These are phyloP conservation scores for Microtus oregoni DNA, from an alignment of 2,113 vertebrate species.

Conservation along the genomic window DNA sequence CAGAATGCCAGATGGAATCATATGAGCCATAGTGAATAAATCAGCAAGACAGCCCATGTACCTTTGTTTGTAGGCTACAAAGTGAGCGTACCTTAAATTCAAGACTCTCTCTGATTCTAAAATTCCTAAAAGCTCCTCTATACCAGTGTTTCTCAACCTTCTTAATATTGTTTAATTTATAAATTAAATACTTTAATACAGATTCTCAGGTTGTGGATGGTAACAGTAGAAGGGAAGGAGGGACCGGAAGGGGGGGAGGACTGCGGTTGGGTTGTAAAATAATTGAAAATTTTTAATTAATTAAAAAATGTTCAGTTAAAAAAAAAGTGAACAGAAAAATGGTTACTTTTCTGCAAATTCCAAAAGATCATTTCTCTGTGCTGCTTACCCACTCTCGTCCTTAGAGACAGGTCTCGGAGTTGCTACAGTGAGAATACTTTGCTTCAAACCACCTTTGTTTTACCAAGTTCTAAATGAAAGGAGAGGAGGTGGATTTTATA, in stretches of 20 bases:
- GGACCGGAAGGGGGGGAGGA: not conserved
- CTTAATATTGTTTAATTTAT: not conserved
- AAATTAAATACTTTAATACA: not conserved
- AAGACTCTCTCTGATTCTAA: not conserved
- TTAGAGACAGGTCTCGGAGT: not conserved
- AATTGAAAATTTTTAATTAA: not conserved
- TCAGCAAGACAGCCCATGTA: not conserved
- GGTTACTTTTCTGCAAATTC: not conserved
- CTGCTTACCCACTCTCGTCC: not conserved
- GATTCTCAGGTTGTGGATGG: not conserved
- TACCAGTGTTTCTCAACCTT: not conserved
- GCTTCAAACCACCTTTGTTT: constrained; percentile 54
- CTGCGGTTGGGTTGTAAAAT: not conserved
- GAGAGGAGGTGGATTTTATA: not conserved
- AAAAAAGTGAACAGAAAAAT: not conserved
- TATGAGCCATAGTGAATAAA: constrained; percentile 39
- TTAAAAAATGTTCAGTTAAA: not conserved
- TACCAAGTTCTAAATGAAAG: constrained; percentile 58
- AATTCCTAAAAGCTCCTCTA: not conserved
- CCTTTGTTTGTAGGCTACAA: constrained; percentile 8
- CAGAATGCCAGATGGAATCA: not conserved
- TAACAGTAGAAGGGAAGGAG: not conserved
- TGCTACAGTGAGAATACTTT: not conserved
- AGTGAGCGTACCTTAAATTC: not conserved
- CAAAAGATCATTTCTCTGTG: not conserved